phyloP scores from a whole-genome alignment of 2,113 vertebrate species.

The Dicerorhinus sumatrensis region DNA sequence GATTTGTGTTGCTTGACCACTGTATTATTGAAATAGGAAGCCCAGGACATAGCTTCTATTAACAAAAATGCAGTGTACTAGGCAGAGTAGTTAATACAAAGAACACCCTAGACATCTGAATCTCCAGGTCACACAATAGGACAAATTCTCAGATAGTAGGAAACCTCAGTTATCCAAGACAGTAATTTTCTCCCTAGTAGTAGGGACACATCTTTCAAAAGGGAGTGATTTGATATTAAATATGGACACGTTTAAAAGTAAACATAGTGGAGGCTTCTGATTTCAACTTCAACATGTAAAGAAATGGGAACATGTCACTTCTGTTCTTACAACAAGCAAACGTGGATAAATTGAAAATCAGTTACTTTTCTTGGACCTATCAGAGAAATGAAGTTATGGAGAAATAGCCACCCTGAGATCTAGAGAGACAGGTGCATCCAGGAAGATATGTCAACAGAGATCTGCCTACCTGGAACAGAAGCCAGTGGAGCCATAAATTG shows the following conservation, averaged over 20 bases:
- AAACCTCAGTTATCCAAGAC: not conserved
- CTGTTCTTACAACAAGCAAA: not conserved
- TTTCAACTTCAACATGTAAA: not conserved
- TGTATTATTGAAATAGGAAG: not conserved
- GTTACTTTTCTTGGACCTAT: not conserved
- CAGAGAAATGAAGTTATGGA: not conserved
- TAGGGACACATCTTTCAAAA: not conserved
- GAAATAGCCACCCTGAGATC: not conserved
- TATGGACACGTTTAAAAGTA: not conserved
- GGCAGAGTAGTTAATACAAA: not conserved
- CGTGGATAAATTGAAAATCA: not conserved
- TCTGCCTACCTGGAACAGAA: not conserved
- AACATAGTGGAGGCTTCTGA: not conserved
- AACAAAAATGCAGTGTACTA: not conserved
- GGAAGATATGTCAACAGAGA: not conserved
- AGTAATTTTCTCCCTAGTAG: not conserved
- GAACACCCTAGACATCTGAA: not conserved
- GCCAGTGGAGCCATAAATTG: not conserved
- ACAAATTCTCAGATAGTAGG: not conserved
- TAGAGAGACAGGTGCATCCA: not conserved
- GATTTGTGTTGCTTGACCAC: not conserved
- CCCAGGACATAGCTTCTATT: not conserved
- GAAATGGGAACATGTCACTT: not conserved
- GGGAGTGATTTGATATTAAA: not conserved
- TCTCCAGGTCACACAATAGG: not conserved